Conservation (phyloP, 2,797 vertebrate species). For the Merluccius polli region DNA sequence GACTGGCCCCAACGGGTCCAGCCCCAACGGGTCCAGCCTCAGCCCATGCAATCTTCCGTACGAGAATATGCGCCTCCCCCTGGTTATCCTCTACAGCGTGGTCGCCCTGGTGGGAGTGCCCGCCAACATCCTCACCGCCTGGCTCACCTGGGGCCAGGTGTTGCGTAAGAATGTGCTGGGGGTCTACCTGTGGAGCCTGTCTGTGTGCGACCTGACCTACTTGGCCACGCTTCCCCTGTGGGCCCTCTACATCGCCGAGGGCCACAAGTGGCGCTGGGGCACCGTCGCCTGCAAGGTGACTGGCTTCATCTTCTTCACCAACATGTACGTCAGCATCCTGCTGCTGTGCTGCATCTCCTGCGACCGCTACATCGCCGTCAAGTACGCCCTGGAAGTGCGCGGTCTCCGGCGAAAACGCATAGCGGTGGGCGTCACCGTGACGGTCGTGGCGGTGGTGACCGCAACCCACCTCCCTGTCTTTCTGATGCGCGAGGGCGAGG, state of each 20-base stretch:
- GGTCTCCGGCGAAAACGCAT: slow-evolving; percentile 66
- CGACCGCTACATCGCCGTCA: slow-evolving; percentile 82
- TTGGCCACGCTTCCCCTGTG: slow-evolving; percentile 82
- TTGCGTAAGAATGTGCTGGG: slow-evolving; percentile 73
- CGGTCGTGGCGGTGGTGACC: slow-evolving; percentile 61
- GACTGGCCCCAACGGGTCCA: neutral
- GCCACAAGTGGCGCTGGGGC: slow-evolving; percentile 73
- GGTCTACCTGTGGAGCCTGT: slow-evolving; percentile 83
- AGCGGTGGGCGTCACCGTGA: slow-evolving; percentile 43
- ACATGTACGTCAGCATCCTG: slow-evolving; percentile 90
- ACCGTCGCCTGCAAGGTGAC: slow-evolving; percentile 61
- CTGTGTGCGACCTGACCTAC: slow-evolving; percentile 84
- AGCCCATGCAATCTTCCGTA: slow-evolving; percentile 56
- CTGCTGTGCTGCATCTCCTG: slow-evolving; percentile 85
- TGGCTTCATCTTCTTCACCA: slow-evolving; percentile 88
- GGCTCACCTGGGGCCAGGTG: slow-evolving; percentile 75
- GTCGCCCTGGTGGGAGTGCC: slow-evolving; percentile 79
- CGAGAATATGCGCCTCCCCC: slow-evolving; percentile 43
- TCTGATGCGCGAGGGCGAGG: slow-evolving; percentile 32
- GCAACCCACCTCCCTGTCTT: slow-evolving; percentile 70
- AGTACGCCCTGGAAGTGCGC: slow-evolving; percentile 75
- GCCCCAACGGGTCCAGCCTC: neutral
- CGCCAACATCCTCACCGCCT: slow-evolving; percentile 76
- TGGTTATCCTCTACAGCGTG: slow-evolving; percentile 74
- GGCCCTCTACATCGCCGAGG: slow-evolving; percentile 70